A percentile compares a stretch with the other conserved stretches of the same genome.
Evolutionary conservation across 2,113 vertebrate genomes (phyloP).

Genomic region (Ailuropoda melanoleuca): DNA sequence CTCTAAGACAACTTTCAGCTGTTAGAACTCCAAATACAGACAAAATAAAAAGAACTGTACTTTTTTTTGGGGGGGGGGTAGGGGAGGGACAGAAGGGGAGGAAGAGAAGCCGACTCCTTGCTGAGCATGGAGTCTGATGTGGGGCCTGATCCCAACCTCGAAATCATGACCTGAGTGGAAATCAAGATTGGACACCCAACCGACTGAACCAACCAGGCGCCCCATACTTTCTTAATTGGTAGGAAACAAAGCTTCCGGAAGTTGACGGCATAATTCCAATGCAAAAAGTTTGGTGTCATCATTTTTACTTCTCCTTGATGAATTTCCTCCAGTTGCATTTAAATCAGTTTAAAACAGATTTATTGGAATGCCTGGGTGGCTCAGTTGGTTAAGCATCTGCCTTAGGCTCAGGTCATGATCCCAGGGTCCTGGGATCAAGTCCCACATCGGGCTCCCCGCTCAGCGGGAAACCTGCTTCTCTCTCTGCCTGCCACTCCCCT

Average conservation of each 20-base stretch:
- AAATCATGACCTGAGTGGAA: background rate
- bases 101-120: background rate
- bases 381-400: too few species aligned
- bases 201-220: background rate
- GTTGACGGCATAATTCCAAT: background rate
- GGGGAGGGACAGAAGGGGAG: too few species aligned
- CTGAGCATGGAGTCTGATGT: background rate
- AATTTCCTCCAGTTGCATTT: background rate
- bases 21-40: background rate
- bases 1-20: background rate
- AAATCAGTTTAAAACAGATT: background rate
- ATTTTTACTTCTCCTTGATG: background rate
- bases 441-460: too few species aligned
- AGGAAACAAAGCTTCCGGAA: background rate
- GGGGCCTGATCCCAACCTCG: background rate
- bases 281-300: background rate
- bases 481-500: too few species aligned
- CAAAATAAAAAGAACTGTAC: background rate
- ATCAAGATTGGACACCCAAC: background rate
- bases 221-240: background rate
- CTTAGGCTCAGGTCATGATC: too few species aligned
- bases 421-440: too few species aligned
- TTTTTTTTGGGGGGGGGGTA: background rate
- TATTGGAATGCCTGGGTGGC: background rate
- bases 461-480: too few species aligned